phyloP scores from a whole-genome alignment of 1,140 invertebrate genomes.

The Ruditapes philippinarum region DNA sequence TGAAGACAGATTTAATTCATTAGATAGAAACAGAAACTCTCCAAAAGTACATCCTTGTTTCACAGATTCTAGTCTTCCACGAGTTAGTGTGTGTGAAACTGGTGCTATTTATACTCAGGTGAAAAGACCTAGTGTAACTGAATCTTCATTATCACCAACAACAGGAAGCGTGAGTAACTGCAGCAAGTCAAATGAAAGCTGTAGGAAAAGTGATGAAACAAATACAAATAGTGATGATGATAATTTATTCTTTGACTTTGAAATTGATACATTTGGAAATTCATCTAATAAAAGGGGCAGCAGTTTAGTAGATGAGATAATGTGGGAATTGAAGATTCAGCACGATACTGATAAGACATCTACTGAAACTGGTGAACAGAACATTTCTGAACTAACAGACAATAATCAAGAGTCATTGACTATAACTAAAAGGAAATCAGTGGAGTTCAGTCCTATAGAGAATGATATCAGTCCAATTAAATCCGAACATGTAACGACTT shows the following conservation, averaged over 20 bases:
- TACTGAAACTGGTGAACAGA: background rate
- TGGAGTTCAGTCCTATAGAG: background rate
- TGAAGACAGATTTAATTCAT: slow-evolving; percentile 41
- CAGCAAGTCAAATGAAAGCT: background rate
- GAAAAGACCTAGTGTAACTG: slow-evolving; percentile 16
- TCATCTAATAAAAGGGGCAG: slow-evolving; percentile 1
- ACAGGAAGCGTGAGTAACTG: background rate
- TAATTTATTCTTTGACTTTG: slow-evolving; percentile 47
- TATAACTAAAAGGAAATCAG: background rate
- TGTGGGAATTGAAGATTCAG: slow-evolving; percentile 44
- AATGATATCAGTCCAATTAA: slow-evolving; percentile 40
- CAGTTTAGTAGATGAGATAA: slow-evolving; percentile 63
- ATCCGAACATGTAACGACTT: background rate
- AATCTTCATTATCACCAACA: background rate
- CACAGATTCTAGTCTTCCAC: slow-evolving; percentile 39
- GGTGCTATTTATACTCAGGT: slow-evolving; percentile 63
- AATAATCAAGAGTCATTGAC: background rate
- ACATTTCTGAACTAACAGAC: background rate
- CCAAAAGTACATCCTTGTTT: slow-evolving; percentile 7
- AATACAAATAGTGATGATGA: background rate
- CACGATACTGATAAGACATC: background rate
- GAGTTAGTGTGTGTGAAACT: slow-evolving; percentile 44
- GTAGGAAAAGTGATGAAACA: background rate
- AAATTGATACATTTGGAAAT: background rate
- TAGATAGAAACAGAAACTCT: slow-evolving; percentile 1